Base-by-base conservation (phyloP, 2,888 invertebrate genomes). In the Plebejus anna region DNA sequence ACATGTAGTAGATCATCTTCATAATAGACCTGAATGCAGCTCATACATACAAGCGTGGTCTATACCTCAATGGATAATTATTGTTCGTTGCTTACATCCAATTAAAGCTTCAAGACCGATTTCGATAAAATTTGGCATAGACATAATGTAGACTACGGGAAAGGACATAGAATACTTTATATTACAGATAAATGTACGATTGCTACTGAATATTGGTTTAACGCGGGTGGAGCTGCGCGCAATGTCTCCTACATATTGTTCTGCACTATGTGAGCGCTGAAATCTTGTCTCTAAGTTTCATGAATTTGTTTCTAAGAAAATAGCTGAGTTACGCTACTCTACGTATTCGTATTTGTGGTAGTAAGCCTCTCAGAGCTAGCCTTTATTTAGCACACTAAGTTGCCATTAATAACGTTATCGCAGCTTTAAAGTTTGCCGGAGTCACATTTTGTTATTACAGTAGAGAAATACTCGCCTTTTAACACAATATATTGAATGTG, bases 401-500 rank as follows among this genome's bases (percentile, higher is more conserved):
- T 47, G 16, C 73, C 51, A 73, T 73, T 55, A 73, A 73, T 73
- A 73, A 73, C 66, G 28, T 61, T 61, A 75, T 66, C 75, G 61
- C 6, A 61, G 47, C 66, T 66, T 28, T 66, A 66, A 75, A 66
- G 32, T 75, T 55, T 73, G 13, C 32, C 28, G 42, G 13, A 73
- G 70, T 28, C 71, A 76, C 28, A 76, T 57, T 38, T 36, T 71
- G 38, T 71, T 76, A 57, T 71, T 71, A 47, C 22, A 71, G 70
- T 76, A 42, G 47, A 76, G 76, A 71, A 42, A 61, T 59, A 76
- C 70, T 71, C 57, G 71, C 42, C 36, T 22, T 42, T 57, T 55
- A 76, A 70, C 76, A 57, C 57, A 71, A 70, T 76, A 57, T 76
- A 55, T 76, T 71, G 38, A 76, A 76, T 59, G 72, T 76, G 32